phyloP scores from a whole-genome alignment of 1,140 invertebrate genomes.

The Neodiprion lecontei region DNA sequence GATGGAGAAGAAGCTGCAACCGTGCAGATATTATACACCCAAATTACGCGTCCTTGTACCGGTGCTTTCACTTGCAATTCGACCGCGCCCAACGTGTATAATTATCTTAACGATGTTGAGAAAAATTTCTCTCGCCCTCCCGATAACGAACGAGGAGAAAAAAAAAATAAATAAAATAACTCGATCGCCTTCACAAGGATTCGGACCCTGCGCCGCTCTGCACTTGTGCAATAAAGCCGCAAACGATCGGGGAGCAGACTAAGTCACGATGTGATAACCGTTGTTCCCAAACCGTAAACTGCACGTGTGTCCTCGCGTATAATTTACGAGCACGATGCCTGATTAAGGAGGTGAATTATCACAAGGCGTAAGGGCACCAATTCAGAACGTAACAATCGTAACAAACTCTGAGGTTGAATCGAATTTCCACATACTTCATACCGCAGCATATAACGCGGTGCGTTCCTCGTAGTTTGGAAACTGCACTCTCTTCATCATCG shows the following conservation, averaged over 20 bases:
- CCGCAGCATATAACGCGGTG: no score
- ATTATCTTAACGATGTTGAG: not conserved
- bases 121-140: not conserved
- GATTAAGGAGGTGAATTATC: not conserved
- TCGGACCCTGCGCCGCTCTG: not conserved
- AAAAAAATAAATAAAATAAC: no score
- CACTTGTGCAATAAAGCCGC: not conserved
- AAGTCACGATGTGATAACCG: not conserved
- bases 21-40: no score
- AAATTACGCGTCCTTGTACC: no score
- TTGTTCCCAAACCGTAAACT: not conserved
- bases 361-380: not conserved
- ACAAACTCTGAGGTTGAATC: no score
- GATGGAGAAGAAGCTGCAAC: no score
- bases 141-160: not conserved
- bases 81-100: not conserved
- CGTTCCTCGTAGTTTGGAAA: no score
- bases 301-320: not conserved
- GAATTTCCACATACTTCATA: no score
- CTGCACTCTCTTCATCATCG: no score
- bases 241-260: no score
- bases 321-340: not conserved
- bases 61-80: no score
- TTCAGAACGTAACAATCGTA: no score
- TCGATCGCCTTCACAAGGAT: not conserved